These are phyloP conservation scores for Lagria hirta DNA, from an alignment of 2,888 invertebrate genomes.

Conservation along the genomic window DNA sequence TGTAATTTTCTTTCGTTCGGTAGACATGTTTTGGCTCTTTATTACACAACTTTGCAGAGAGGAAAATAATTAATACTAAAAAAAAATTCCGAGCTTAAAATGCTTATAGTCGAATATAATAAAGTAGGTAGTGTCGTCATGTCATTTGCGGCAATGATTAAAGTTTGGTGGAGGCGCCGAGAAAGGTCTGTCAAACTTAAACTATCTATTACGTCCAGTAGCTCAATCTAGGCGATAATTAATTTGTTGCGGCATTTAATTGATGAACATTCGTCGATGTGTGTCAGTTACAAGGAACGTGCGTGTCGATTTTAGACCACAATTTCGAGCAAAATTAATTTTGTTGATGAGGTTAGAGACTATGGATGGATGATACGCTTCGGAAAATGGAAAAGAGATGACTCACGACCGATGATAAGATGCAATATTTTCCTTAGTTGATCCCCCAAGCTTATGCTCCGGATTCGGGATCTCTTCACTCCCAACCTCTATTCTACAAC, in stretches of 20 bases:
- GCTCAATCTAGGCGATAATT: slow-evolving; percentile 15
- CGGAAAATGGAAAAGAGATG: too few relatives aligned
- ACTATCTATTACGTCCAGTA: slow-evolving; percentile 13
- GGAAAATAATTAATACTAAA: too few relatives aligned
- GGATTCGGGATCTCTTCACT: slow-evolving; percentile 16
- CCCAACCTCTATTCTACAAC: slow-evolving; percentile 2
- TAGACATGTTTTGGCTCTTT: too few relatives aligned
- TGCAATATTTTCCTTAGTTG: slow-evolving; percentile 8
- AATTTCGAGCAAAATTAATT: slow-evolving; percentile 18
- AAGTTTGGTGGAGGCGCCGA: slow-evolving; percentile 1
- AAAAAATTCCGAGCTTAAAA: too few relatives aligned
- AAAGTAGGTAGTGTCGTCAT: too few relatives aligned
- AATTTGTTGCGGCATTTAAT: slow-evolving; percentile 20
- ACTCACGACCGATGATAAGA: slow-evolving; percentile 8
- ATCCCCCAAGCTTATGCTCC: slow-evolving; percentile 13
- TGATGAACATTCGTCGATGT: slow-evolving; percentile 18
- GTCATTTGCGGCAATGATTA: too few relatives aligned
- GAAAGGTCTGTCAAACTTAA: slow-evolving; percentile 6
- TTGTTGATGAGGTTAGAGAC: slow-evolving; percentile 5
- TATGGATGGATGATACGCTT: slow-evolving; percentile 4
- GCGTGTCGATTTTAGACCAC: slow-evolving; percentile 16
- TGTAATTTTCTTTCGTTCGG: too few relatives aligned
- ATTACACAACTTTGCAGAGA: too few relatives aligned
- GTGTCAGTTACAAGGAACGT: slow-evolving; percentile 14
- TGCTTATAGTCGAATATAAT: too few relatives aligned